A percentile compares a stretch with the other conserved stretches of the same genome.
phyloP scores from a whole-genome alignment of 1,140 invertebrate species.

The Tachypleus tridentatus region DNA sequence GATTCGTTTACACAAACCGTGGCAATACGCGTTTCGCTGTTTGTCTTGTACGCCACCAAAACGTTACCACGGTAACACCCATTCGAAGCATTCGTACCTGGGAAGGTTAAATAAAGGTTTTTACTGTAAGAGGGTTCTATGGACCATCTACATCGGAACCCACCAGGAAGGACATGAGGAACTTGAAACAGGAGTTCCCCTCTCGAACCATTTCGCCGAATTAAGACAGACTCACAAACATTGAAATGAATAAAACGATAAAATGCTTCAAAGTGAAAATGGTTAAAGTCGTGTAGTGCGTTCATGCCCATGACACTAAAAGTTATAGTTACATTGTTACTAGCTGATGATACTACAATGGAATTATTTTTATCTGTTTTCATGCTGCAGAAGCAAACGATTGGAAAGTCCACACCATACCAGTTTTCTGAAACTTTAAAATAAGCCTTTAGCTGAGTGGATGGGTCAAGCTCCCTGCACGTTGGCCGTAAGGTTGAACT shows the following conservation, averaged over 20 bases:
- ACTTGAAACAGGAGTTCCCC: slow-evolving; percentile 20
- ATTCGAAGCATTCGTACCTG: slow-evolving; percentile 9
- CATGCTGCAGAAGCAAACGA: slow-evolving; percentile 61
- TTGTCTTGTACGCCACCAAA: slow-evolving; percentile 15
- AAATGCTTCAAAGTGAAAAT: slow-evolving; percentile 67
- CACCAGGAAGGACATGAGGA: not conserved
- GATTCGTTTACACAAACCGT: slow-evolving; percentile 18
- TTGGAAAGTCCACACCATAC: slow-evolving; percentile 34
- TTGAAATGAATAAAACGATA: slow-evolving; percentile 56
- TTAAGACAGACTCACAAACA: slow-evolving; percentile 28
- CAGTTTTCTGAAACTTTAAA: not conserved
- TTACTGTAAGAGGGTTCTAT: slow-evolving; percentile 18
- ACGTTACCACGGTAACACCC: slow-evolving; percentile 5
- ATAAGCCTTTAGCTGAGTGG: no score
- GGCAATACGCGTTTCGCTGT: slow-evolving; percentile 12
- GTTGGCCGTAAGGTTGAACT: slow-evolving; percentile 1
- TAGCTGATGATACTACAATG: slow-evolving; percentile 56
- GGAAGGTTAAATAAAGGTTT: slow-evolving; percentile 20
- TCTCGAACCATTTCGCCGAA: slow-evolving; percentile 13
- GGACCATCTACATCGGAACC: slow-evolving; percentile 21
- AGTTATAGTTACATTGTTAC: slow-evolving; percentile 60
- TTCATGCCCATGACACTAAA: slow-evolving; percentile 61
- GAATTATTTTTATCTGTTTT: slow-evolving; percentile 40
- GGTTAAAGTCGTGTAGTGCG: slow-evolving; percentile 64
- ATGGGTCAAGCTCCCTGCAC: not conserved